A percentile compares a stretch with the other conserved stretches of the same genome.
phyloP scores from a whole-genome alignment of 2,888 invertebrate species.

The Iselma pallidipennis region DNA sequence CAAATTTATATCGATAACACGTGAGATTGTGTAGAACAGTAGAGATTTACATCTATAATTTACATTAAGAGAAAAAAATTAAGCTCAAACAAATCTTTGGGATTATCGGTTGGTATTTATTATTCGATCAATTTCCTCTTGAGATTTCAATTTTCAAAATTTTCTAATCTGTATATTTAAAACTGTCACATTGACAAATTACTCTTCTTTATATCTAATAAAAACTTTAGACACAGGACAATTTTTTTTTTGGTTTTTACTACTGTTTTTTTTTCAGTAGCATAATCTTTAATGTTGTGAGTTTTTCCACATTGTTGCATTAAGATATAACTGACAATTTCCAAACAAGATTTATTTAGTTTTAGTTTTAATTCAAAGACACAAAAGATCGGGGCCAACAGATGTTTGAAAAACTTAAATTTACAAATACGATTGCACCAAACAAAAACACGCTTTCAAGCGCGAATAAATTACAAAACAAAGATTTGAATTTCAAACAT shows the following conservation, averaged over 20 bases:
- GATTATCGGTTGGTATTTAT: not conserved
- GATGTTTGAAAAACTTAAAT: not conserved
- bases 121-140: too few relatives aligned
- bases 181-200: too few relatives aligned
- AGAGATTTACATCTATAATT: conserved; percentile 22
- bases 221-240: too few relatives aligned
- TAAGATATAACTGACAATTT: not conserved
- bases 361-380: not conserved
- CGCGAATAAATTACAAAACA: not conserved
- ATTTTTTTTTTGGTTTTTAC: too few relatives aligned
- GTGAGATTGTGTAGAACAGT: conserved; percentile 20
- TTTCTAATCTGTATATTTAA: too few relatives aligned
- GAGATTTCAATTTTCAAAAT: too few relatives aligned
- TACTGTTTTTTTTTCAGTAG: too few relatives aligned
- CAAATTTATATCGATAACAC: conserved; percentile 18
- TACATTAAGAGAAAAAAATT: not conserved
- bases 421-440: not conserved
- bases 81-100: not conserved
- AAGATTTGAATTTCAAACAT: not conserved
- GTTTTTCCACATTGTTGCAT: not conserved
- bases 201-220: too few relatives aligned
- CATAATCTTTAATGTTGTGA: not conserved
- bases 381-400: not conserved
- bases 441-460: not conserved
- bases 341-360: too few relatives aligned